Conservation (phyloP, 2,888 invertebrate species). For the Portevinia maculata region DNA sequence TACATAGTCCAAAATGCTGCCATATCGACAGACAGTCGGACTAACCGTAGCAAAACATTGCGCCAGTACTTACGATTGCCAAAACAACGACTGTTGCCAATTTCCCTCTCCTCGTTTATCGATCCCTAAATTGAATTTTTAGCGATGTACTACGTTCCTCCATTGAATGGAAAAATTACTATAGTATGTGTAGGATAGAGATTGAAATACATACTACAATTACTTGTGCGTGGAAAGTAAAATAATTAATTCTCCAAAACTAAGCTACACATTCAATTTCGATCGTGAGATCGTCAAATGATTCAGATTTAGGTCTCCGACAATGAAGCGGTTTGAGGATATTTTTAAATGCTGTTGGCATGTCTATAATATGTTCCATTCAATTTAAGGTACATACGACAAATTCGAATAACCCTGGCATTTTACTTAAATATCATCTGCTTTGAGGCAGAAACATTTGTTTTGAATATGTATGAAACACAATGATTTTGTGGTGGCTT, state of each 20-base stretch:
- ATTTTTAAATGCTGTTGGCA: conserved; percentile 9
- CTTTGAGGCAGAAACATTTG: conserved; percentile 17
- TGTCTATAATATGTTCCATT: too few relatives aligned
- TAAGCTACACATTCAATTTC: conserved; percentile 4
- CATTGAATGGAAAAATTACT: not conserved
- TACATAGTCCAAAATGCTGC: conserved; percentile 21
- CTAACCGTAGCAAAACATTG: conserved; percentile 8
- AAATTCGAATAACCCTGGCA: conserved; percentile 16
- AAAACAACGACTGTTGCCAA: conserved; percentile 44
- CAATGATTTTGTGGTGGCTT: conserved; percentile 8
- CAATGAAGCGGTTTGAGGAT: not conserved
- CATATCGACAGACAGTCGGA: conserved; percentile 8
- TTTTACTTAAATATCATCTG: conserved; percentile 28
- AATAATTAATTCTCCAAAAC: conserved; percentile 6
- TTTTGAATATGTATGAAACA: conserved; percentile 27
- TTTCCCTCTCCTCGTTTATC: conserved; percentile 41
- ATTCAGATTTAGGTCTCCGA: not conserved
- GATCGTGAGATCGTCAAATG: not conserved
- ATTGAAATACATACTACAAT: conserved; percentile 6
- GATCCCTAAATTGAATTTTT: conserved; percentile 28
- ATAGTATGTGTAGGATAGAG: too few relatives aligned
- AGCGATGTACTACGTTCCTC: not conserved
- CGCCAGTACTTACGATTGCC: conserved; percentile 44
- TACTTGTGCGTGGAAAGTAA: not conserved
- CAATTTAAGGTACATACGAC: not conserved